Evolutionary conservation across 2,888 invertebrate species (phyloP), one percentile per base, ranked within the genome.

Genomic region (Zhengitettix transpicula): DNA sequence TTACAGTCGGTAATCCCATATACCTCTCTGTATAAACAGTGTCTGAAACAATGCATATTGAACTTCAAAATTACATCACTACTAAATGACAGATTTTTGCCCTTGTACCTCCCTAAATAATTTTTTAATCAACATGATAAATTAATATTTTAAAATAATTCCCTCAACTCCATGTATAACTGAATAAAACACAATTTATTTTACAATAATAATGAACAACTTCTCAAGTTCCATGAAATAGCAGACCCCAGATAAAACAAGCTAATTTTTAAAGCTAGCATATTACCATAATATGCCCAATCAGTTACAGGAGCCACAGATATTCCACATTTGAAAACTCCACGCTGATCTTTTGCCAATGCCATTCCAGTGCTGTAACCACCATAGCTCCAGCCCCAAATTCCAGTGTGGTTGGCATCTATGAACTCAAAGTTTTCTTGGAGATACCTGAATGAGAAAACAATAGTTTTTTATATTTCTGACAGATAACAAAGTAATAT

Each of bases 311-410:
- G 98, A 1, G 97, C 97, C 11, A 97, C 93, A 5, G 95, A 88
- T 59, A 92, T 87, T 1, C 93, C 98, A 71, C 98, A 98, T 66
- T 89, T 85, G 77, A 96, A 96, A 41, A 89, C 82, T 55, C 79
- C 75, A 0, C 80, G 77, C 16, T 70, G 70, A 65, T 94, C 93
- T 54, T 81, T 81, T 0, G 91, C 92, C 63, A 97, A 76, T 2
- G 87, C 89, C 77, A 93, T 84, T 8, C 89, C 89, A 1, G 95
- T 83, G 0, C 92, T 89, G 73, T 92, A 97, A 1, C 97, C 98
- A 14, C 98, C 98, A 73, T 97, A 98, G 67, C 95, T 95, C 97
- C 96, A 97, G 59, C 98, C 98, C 95, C 95, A 97, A 68, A 98
- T 94, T 55, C 90, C 95, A 0, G 91, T 88, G 67, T 86, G 83